Percentiles rank a stretch among this genome's conserved stretches.
Evolutionary conservation across 2,888 invertebrate genomes (phyloP).

Genomic region (Sericinus montela): DNA sequence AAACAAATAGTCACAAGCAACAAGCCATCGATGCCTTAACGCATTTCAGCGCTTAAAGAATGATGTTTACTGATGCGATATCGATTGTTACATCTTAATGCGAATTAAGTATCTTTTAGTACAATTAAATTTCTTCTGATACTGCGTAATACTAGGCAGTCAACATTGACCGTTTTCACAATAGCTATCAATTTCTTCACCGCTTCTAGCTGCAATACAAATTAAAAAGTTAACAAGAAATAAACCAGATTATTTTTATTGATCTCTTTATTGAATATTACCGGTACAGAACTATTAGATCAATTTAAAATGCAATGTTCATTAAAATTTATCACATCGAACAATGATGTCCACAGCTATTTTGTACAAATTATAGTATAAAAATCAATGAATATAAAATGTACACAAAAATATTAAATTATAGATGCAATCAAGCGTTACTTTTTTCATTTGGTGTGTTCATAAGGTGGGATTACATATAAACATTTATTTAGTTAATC

Average conservation of each 20-base stretch:
- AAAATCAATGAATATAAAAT: slow-evolving; percentile 17
- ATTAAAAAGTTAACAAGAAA: slow-evolving; percentile 8
- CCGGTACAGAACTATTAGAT: slow-evolving; percentile 63
- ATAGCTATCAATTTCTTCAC: neutral
- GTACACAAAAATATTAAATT: slow-evolving; percentile 17
- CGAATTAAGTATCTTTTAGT: neutral
- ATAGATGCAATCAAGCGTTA: slow-evolving; percentile 24
- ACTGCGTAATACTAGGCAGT: neutral
- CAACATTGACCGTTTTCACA: neutral
- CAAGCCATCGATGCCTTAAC: too few species aligned
- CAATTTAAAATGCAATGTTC: slow-evolving; percentile 69
- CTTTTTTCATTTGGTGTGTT: slow-evolving; percentile 59
- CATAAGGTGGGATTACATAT: slow-evolving; percentile 6
- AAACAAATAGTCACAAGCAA: too few species aligned
- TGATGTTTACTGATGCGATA: too few species aligned
- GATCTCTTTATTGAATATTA: slow-evolving; percentile 70
- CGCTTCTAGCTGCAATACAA: neutral
- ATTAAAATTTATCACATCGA: slow-evolving; percentile 58
- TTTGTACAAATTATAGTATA: slow-evolving; percentile 58
- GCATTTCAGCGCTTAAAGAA: too few species aligned
- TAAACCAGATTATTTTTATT: slow-evolving; percentile 44
- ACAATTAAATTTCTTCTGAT: neutral
- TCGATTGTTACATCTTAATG: too few species aligned
- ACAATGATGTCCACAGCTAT: slow-evolving; percentile 53
- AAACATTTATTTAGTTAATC: too few species aligned